A percentile compares a stretch with the other conserved stretches of the same genome.
These are phyloP conservation scores for Drosophila vallismaia DNA, from an alignment of 2,888 invertebrate species.

Conservation along the genomic window DNA sequence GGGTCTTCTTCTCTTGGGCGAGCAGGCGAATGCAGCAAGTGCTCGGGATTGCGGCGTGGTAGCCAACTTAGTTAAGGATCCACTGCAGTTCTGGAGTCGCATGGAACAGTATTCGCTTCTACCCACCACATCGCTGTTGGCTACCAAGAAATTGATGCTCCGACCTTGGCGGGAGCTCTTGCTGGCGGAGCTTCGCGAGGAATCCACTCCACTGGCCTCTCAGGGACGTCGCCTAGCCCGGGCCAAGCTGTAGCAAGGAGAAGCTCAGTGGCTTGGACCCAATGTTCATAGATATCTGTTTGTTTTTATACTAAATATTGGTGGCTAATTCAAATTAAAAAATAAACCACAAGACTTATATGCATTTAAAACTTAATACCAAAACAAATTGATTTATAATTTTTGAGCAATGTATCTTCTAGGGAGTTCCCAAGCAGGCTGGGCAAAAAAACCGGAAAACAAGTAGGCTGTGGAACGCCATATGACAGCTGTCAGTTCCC, in stretches of 20 bases:
- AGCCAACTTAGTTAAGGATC: slow-evolving; percentile 88
- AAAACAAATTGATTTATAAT: no score
- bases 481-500: neutral
- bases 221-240: slow-evolving; percentile 16
- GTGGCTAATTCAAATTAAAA: neutral
- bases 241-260: slow-evolving; percentile 15
- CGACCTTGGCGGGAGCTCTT: slow-evolving; percentile 86
- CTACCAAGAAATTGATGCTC: slow-evolving; percentile 89
- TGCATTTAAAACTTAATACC: no score
- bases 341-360: neutral
- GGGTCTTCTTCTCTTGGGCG: slow-evolving; percentile 87
- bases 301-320: no score
- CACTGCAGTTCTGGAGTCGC: slow-evolving; percentile 87
- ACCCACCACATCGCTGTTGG: slow-evolving; percentile 86
- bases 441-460: no score
- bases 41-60: slow-evolving; percentile 91
- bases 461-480: neutral
- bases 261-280: no score
- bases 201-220: slow-evolving; percentile 87
- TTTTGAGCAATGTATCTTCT: no score
- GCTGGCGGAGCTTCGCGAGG: slow-evolving; percentile 87
- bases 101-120: slow-evolving; percentile 85
- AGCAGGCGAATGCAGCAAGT: slow-evolving; percentile 91
- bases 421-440: no score
- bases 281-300: no score